Evolutionary conservation across 2,797 vertebrate species (phyloP).

Genomic region (Crenichthys baileyi): DNA sequence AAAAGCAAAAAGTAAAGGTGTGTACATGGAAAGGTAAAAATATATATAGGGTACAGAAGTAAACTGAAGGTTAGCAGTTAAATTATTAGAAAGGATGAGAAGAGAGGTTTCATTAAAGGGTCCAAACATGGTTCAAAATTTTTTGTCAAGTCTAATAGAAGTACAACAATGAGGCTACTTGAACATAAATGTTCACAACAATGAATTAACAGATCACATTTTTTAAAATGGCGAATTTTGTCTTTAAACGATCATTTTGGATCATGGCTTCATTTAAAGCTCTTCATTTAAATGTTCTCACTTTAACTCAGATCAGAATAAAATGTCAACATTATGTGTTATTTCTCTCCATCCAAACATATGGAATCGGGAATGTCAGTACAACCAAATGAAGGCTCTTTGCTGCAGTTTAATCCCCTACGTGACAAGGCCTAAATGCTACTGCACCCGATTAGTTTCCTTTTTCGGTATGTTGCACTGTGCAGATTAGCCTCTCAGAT

Average conservation of each 20-base stretch:
- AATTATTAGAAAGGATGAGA: not conserved
- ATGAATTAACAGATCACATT: constrained; percentile 34
- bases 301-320: constrained; percentile 33
- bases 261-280: constrained; percentile 51
- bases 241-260: constrained; percentile 30
- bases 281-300: constrained; percentile 20
- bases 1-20: not conserved
- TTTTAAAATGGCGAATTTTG: constrained; percentile 63
- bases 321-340: constrained; percentile 9
- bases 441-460: constrained; percentile 53
- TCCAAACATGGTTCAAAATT: not conserved
- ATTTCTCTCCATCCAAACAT: constrained; percentile 27
- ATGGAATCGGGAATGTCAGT: constrained; percentile 22
- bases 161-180: not conserved
- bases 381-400: constrained; percentile 45
- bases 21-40: not conserved
- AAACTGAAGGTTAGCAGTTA: not conserved
- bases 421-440: constrained; percentile 49
- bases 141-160: not conserved
- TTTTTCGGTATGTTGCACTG: constrained; percentile 31
- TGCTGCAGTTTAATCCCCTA: constrained; percentile 49
- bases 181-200: constrained; percentile 4
- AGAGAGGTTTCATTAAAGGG: not conserved
- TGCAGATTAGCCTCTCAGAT: constrained; percentile 23
- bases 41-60: not conserved